Base-by-base conservation (phyloP, 2,888 invertebrate species). In the Drosophila recens region DNA sequence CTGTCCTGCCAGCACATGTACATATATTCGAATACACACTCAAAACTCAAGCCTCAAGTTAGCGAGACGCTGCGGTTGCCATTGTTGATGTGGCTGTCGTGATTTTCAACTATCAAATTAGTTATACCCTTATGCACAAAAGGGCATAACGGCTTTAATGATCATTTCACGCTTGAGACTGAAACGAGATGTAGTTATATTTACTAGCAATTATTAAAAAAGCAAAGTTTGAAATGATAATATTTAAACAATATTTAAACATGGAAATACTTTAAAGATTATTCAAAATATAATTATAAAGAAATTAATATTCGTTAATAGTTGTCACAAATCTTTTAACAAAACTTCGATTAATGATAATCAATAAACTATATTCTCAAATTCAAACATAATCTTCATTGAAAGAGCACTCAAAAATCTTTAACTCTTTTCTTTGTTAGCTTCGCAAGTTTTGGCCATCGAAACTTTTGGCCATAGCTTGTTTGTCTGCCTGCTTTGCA, bases 401-500 rank as follows among this genome's bases (percentile, higher is more conserved):
- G 43, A 56, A 3, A 58, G 59, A 11, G 40, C 17, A 63, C 46
- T 15, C 2, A 4, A 20, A 9, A 30, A 15, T 20, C 15, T 17
- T 30, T 3, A 33, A 17, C 10, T 10, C 1, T 9, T 17, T 30
- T 33, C 30, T 13, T 2, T 5, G 38, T 38, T 3, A 45, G 43
- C 27, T 48, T 45, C 20, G 5, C 53, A 62, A 72, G 67, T 70
- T 81, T 62, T 51, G 57, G 49, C 72, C 65, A 86, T 68, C 62
- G 62, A 87, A 81, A 87, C 53, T 87, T 89, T 88, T 61, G 40
- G 61, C 69, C 67, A 73, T 48, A 53, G 67, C 82, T 87, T 80
- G 78, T 66, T 80, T 52, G 68, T 59, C 46, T 51, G 43, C 57
- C 79, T 83, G 57, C 58, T 84, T 78, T 84, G 85, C 87, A 87